Conservation (phyloP, 2,797 vertebrate species). For the Amblyopsis hoosieri region DNA sequence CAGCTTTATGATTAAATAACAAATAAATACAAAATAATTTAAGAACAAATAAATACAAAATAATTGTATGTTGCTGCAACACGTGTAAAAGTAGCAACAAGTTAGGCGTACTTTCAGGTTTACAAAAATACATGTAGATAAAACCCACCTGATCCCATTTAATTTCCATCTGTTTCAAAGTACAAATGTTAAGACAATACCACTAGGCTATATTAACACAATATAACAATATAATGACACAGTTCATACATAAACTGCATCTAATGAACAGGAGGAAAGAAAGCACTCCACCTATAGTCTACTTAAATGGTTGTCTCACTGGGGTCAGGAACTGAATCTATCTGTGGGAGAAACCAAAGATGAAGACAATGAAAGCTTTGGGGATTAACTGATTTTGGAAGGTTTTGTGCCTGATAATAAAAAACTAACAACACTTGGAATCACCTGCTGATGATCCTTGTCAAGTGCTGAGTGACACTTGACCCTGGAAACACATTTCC, state of each 20-base stretch:
- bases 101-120: too few relatives aligned
- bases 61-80: too few relatives aligned
- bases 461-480: conserved; percentile 51
- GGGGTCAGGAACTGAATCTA: conserved; percentile 27
- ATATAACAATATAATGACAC: background rate
- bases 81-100: too few relatives aligned
- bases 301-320: conserved; percentile 40
- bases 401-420: background rate
- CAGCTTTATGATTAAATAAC: too few relatives aligned
- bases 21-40: too few relatives aligned
- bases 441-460: too few relatives aligned
- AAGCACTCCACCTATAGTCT: conserved; percentile 43
- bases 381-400: background rate
- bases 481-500: conserved; percentile 53
- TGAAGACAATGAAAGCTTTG: background rate
- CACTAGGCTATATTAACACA: background rate
- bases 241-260: conserved; percentile 2
- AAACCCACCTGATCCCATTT: too few relatives aligned
- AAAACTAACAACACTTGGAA: conserved; percentile 35
- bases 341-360: conserved; percentile 42
- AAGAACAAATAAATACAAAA: too few relatives aligned
- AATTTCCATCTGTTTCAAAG: too few relatives aligned
- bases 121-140: too few relatives aligned
- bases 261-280: background rate
- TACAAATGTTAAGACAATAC: too few relatives aligned